A percentile compares a stretch with the other conserved stretches of the same genome.
Conservation (phyloP, 1,140 invertebrate species). For the Lithobius niger region DNA sequence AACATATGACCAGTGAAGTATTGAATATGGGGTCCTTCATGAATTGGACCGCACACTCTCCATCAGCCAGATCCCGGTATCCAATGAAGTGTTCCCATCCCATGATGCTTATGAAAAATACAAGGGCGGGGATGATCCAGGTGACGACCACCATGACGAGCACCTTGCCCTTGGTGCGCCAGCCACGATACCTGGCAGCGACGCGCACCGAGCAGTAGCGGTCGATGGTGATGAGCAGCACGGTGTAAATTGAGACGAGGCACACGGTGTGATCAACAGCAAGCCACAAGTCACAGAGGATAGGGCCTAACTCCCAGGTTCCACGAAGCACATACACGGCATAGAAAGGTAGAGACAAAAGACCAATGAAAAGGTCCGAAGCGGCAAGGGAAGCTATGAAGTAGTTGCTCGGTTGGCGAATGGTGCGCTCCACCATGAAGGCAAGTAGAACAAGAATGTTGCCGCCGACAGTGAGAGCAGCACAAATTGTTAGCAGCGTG, state of each 20-base stretch:
- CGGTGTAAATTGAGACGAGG: constrained; percentile 97
- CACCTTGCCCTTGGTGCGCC: constrained; percentile 90
- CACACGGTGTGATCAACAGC: constrained; percentile 99
- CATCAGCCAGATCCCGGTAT: constrained; percentile 66
- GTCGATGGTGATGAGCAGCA: constrained; percentile 95
- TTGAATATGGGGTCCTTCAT: constrained; percentile 96
- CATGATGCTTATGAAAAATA: constrained; percentile 98
- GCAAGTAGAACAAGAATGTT: constrained; percentile 93
- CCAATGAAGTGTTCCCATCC: constrained; percentile 98
- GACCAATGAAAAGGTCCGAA: constrained; percentile 95
- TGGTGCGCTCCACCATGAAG: constrained; percentile 91
- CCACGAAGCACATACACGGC: constrained; percentile 91
- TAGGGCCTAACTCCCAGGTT: constrained; percentile 90
- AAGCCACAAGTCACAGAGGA: constrained; percentile 96
- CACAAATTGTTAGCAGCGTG: constrained; percentile 72
- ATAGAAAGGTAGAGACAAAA: constrained; percentile 89
- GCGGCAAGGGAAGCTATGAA: constrained; percentile 97
- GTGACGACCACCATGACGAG: constrained; percentile 71
- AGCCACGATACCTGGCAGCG: constrained; percentile 89
- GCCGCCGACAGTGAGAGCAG: constrained; percentile 81
- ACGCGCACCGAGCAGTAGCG: constrained; percentile 98
- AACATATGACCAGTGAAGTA: constrained; percentile 91
- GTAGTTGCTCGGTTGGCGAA: constrained; percentile 97
- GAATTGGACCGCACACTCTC: constrained; percentile 94
- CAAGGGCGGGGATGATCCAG: constrained; percentile 90